phyloP scores from a whole-genome alignment of 1,140 invertebrate genomes.

The Platorchestia sp. region DNA sequence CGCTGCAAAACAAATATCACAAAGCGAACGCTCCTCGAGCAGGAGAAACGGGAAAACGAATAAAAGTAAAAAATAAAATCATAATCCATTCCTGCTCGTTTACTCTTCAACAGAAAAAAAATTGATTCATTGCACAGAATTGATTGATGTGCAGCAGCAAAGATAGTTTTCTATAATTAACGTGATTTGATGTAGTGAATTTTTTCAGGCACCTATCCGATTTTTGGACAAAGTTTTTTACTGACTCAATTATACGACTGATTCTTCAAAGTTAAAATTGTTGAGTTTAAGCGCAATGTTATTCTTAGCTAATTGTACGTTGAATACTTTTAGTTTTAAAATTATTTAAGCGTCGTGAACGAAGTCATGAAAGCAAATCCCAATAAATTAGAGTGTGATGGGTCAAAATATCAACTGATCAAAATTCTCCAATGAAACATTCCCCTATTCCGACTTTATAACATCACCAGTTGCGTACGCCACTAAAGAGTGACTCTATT shows the following conservation, averaged over 20 bases:
- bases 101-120: not conserved
- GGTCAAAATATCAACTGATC: not conserved
- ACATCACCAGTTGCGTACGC: not conserved
- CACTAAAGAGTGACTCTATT: not conserved
- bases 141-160: not conserved
- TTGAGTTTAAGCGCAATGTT: too few species aligned
- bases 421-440: not conserved
- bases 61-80: not conserved
- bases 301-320: too few species aligned
- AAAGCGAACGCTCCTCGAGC: not conserved
- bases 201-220: not conserved
- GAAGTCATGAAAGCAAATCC: not conserved
- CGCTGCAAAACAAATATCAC: not conserved
- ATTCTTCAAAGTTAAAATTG: not conserved
- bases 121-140: not conserved
- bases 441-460: not conserved
- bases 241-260: not conserved
- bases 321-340: not conserved
- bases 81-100: not conserved
- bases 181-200: not conserved
- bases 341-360: not conserved
- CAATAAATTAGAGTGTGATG: not conserved
- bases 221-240: not conserved
- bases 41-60: not conserved
- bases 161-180: not conserved